phyloP scores from a whole-genome alignment of 2,797 vertebrate species.

The Champsocephalus esox region DNA sequence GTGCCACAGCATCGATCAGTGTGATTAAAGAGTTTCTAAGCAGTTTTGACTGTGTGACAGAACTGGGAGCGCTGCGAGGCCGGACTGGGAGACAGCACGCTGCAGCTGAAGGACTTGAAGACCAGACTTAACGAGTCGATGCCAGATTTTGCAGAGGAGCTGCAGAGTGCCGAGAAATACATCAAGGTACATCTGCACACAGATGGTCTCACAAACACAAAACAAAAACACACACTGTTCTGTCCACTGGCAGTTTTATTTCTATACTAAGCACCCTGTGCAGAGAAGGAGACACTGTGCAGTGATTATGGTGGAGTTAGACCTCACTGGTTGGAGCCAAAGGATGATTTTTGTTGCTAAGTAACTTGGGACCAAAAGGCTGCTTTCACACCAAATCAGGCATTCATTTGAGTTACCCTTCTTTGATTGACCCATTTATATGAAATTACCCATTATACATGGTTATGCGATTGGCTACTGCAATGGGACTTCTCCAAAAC shows the following conservation, averaged over 20 bases:
- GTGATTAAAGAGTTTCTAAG: background rate
- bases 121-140: conserved; percentile 83
- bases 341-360: background rate
- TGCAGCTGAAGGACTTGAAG: conserved; percentile 82
- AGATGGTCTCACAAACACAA: background rate
- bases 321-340: background rate
- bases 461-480: no score
- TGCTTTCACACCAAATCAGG: no score
- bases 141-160: conserved; percentile 84
- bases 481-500: no score
- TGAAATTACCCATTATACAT: no score
- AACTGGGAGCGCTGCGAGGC: conserved; percentile 88
- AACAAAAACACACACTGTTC: background rate
- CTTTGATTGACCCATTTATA: no score
- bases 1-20: background rate
- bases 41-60: conserved; percentile 70
- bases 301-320: background rate
- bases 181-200: conserved; percentile 81
- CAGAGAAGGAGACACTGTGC: background rate
- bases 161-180: conserved; percentile 77
- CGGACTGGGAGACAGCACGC: conserved; percentile 78
- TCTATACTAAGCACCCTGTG: background rate
- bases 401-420: background rate
- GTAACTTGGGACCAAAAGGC: background rate
- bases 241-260: background rate